A percentile compares a stretch with the other conserved stretches of the same genome.
Conservation (phyloP, 2,888 invertebrate genomes). For the Geophilus truncorum region DNA sequence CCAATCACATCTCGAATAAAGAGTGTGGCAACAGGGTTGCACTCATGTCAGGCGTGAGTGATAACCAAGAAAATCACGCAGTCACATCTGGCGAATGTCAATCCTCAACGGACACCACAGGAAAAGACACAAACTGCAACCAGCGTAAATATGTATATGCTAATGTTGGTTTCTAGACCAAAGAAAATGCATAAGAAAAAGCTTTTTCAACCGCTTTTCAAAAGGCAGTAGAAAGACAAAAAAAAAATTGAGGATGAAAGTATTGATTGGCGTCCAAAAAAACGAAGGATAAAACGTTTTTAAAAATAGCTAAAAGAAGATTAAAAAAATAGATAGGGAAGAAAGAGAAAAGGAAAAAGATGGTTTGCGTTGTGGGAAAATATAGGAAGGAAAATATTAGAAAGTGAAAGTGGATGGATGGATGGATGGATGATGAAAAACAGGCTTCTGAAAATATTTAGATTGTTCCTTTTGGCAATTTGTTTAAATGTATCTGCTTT, state of each 20-base stretch:
- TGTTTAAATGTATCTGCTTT: neutral
- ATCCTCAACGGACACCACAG: conserved; percentile 1
- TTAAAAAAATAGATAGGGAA: neutral
- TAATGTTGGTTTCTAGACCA: neutral
- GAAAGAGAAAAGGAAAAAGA: neutral
- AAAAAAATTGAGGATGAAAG: neutral
- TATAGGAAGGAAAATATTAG: neutral
- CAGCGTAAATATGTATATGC: conserved; percentile 20
- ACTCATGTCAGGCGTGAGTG: conserved; percentile 27
- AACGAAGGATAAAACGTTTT: neutral
- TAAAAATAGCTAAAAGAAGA: neutral
- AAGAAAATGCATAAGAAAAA: neutral
- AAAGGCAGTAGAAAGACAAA: neutral
- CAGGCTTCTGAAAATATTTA: too few species aligned
- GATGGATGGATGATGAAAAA: neutral
- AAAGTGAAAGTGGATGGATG: neutral
- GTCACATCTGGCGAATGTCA: conserved; percentile 16
- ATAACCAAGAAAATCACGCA: conserved; percentile 27
- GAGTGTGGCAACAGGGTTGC: conserved; percentile 18
- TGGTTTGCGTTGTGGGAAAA: neutral
- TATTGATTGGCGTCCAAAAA: neutral
- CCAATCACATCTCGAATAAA: conserved; percentile 18
- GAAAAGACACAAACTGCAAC: neutral
- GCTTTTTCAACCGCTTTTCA: neutral
- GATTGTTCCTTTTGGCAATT: too few species aligned